Evolutionary conservation across 1,140 invertebrate genomes (phyloP).

Genomic region (Parasteatoda tepidariorum): DNA sequence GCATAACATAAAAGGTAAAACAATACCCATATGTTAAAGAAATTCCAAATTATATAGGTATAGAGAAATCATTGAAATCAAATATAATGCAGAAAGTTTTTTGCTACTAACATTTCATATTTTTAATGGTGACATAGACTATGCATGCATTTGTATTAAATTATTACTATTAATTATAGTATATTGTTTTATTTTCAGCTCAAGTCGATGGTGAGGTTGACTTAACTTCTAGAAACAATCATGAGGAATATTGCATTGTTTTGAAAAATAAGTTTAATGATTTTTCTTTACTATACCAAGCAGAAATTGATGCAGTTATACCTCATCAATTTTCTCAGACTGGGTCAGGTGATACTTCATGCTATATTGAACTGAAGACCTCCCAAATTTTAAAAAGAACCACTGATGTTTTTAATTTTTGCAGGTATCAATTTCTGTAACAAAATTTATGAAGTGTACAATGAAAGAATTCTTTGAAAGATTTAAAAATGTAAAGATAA

Average conservation of each 20-base stretch:
- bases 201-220: slow-evolving; percentile 67
- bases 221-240: slow-evolving; percentile 71
- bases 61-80: too few species aligned
- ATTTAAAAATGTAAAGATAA: too few species aligned
- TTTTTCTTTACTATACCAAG: slow-evolving; percentile 74
- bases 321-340: slow-evolving; percentile 65
- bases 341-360: slow-evolving; percentile 25
- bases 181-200: slow-evolving; percentile 64
- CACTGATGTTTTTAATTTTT: slow-evolving; percentile 11
- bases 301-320: slow-evolving; percentile 76
- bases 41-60: too few species aligned
- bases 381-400: slow-evolving; percentile 70
- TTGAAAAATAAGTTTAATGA: slow-evolving; percentile 71
- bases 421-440: slow-evolving; percentile 21
- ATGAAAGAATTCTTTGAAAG: too few species aligned
- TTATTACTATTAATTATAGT: background rate
- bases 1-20: too few species aligned
- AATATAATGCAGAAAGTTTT: too few species aligned
- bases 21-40: too few species aligned
- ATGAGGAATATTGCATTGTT: slow-evolving; percentile 75
- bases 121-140: too few species aligned
- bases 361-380: slow-evolving; percentile 76
- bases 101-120: too few species aligned
- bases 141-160: too few species aligned
- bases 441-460: too few species aligned